Base-by-base conservation (phyloP, 2,113 vertebrate genomes). In the Sclerurus mexicanus region DNA sequence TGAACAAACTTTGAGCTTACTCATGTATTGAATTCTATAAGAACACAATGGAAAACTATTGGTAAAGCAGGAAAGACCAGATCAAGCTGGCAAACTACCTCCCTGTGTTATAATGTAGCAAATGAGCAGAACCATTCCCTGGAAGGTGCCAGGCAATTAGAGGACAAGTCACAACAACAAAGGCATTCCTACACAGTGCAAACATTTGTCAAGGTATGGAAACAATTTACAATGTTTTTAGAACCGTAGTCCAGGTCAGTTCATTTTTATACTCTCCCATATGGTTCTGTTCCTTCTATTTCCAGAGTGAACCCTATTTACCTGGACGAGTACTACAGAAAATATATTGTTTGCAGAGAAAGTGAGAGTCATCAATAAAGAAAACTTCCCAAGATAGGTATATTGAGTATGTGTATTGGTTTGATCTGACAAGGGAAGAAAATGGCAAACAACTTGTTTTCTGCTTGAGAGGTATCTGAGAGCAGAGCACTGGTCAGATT, bases 151-250 rank as follows among this genome's bases (percentile, higher is more conserved):
- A 80, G 44, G 69, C 39, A 94, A 95, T 93, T 81, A 93, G 58
- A 93, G 82, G 79, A 93, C 69, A 94, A 92, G 60, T 63, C 76
- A 77, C 59, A 93, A 71, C 73, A 95, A 90, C 59, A 87, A 76
- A 93, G 49, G 64, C 64, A 18, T 85, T 93, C 71, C 77, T 80
- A 83, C 71, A 28, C 63, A 64, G 25, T 17, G 53, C 18, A 67
- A 96, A 44, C 95, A 93, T 94, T 90, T 93, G 73, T 92, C 93
- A 96, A 95, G n/a, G 76, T 89, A 94, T 90, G 72, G 95, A 94
- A 97, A 96, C 85, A 97, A 95, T 95, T 95, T 96, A 93, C 91
- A 80, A 82, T 90, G 87, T 96, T 97, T 96, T 95, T 80, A 96
- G 80, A 95, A 93, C 91, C 6, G 1, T 80, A 73, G 84, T 92